These are phyloP conservation scores for Phengaris arion DNA, from an alignment of 2,888 invertebrate species.

Conservation along the genomic window DNA sequence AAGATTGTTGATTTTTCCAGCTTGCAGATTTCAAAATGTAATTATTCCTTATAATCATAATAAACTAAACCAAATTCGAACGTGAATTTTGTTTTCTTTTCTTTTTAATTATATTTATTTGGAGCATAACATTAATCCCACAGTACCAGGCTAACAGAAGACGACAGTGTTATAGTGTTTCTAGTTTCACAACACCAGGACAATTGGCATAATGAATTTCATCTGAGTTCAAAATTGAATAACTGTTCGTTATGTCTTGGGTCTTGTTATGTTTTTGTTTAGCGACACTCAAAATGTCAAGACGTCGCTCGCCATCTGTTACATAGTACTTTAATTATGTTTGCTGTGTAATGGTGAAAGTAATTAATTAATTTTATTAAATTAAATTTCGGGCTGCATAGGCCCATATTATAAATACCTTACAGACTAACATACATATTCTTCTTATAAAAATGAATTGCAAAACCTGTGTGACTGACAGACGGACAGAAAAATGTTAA, in stretches of 20 bases:
- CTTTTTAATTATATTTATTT: neutral
- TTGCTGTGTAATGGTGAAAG: neutral
- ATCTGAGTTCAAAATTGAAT: slow-evolving; percentile 3
- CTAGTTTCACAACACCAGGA: neutral
- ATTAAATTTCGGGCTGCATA: too few relatives aligned
- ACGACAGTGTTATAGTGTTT: neutral
- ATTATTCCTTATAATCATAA: too few relatives aligned
- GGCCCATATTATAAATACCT: too few relatives aligned
- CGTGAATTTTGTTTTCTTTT: too few relatives aligned
- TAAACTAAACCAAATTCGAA: too few relatives aligned
- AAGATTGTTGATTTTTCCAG: neutral
- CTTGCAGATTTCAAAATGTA: too few relatives aligned
- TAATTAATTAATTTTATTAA: neutral
- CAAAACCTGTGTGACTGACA: too few relatives aligned
- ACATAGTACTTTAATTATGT: neutral
- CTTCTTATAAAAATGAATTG: too few relatives aligned
- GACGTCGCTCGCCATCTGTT: neutral
- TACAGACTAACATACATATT: too few relatives aligned
- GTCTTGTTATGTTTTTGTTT: slow-evolving; percentile 2
- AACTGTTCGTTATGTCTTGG: slow-evolving; percentile 8
- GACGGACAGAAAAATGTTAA: too few relatives aligned
- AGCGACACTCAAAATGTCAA: neutral
- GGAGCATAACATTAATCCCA: neutral
- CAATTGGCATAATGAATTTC: neutral
- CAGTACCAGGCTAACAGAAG: neutral